A percentile compares a stretch with the other conserved stretches of the same genome.
phyloP scores from a whole-genome alignment of 2,797 vertebrate species.

The Leuciscus waleckii region DNA sequence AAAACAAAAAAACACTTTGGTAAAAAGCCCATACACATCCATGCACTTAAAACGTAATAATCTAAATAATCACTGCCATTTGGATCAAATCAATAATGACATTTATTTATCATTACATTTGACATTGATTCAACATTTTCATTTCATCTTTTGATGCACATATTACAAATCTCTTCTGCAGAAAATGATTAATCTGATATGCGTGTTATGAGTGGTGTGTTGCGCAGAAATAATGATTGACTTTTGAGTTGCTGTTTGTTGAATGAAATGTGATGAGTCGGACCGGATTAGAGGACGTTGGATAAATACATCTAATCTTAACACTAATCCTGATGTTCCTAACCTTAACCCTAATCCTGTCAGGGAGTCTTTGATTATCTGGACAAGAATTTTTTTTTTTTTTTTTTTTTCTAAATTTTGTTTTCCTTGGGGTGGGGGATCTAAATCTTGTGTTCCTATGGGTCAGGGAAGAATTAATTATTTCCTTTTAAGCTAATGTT shows the following conservation, averaged over 20 bases:
- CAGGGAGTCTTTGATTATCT: neutral
- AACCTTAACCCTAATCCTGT: constrained; percentile 1
- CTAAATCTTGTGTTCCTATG: neutral
- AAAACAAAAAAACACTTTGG: too few species aligned
- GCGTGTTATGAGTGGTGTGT: neutral
- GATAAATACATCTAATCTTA: neutral
- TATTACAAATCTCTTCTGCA: neutral
- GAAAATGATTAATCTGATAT: neutral
- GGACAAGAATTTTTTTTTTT: neutral
- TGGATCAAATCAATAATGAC: neutral
- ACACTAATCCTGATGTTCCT: constrained; percentile 13
- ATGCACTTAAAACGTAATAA: neutral
- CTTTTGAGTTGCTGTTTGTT: neutral
- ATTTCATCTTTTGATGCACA: neutral
- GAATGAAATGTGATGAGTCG: neutral
- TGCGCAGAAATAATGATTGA: neutral
- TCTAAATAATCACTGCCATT: too few species aligned
- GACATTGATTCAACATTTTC: neutral
- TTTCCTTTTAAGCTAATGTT: neutral
- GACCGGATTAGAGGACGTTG: neutral
- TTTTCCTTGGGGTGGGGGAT: too few species aligned
- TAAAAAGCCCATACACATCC: neutral
- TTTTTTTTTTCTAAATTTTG: too few species aligned
- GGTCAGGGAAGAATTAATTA: neutral
- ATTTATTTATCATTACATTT: neutral